These are phyloP conservation scores for Sylvia atricapilla DNA, from an alignment of 2,113 vertebrate species.

Conservation along the genomic window DNA sequence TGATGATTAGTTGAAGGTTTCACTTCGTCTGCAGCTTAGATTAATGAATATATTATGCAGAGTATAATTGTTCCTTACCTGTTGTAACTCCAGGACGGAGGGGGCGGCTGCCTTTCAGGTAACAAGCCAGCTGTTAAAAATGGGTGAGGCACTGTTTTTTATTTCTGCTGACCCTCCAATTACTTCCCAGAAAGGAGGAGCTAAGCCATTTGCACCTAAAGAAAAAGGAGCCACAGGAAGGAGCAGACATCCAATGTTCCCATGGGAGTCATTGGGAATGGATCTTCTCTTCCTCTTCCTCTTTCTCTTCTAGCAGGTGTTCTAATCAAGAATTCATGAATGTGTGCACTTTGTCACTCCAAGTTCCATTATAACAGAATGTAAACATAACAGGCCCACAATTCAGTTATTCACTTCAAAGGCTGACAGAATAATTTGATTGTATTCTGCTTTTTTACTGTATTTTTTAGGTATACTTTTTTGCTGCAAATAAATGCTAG, in stretches of 20 bases:
- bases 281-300: too few relatives aligned
- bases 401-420: constrained; percentile 27
- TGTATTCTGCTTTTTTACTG: constrained; percentile 28
- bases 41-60: constrained; percentile 34
- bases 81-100: too few relatives aligned
- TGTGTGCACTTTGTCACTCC: not conserved
- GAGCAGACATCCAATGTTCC: too few relatives aligned
- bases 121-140: too few relatives aligned
- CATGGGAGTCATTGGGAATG: too few relatives aligned
- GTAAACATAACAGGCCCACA: not conserved
- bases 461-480: not conserved
- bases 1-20: not conserved
- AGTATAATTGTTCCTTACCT: not conserved
- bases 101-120: too few relatives aligned
- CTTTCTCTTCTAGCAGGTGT: not conserved
- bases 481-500: not conserved
- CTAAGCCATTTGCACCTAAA: too few relatives aligned
- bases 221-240: too few relatives aligned
- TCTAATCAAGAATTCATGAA: not conserved
- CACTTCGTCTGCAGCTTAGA: not conserved
- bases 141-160: too few relatives aligned
- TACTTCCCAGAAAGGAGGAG: too few relatives aligned
- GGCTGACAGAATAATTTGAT: constrained; percentile 18
- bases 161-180: too few relatives aligned
- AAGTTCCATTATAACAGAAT: constrained; percentile 23